These are phyloP conservation scores for Simalia tracyae DNA, from an alignment of 2,797 vertebrate genomes.

Conservation along the genomic window DNA sequence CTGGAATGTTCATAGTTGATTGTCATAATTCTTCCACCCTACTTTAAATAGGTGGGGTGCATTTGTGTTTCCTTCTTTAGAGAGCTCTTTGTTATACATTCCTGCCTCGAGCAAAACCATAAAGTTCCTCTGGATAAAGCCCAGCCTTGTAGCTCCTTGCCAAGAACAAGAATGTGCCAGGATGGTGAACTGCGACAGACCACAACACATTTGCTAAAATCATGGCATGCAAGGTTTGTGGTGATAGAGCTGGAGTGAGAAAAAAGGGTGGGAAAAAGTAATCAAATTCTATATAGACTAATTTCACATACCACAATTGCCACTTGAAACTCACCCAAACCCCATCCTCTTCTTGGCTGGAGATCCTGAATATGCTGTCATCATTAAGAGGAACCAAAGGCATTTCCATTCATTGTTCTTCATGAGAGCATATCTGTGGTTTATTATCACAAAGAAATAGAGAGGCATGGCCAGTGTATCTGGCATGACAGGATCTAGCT, in stretches of 20 bases:
- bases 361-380: slow-evolving; percentile 8
- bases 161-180: neutral
- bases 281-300: neutral
- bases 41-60: neutral
- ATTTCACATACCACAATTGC: neutral
- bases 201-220: neutral
- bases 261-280: neutral
- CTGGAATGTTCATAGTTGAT: neutral
- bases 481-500: slow-evolving; percentile 27
- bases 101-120: neutral
- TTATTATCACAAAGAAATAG: slow-evolving; percentile 5
- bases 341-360: neutral
- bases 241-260: neutral
- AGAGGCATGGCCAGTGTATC: neutral
- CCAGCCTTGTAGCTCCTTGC: neutral
- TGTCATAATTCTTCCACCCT: neutral
- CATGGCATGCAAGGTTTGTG: neutral
- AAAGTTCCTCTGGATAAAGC: neutral
- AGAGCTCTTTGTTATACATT: neutral
- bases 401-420: slow-evolving; percentile 16
- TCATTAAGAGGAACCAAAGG: slow-evolving; percentile 7
- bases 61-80: neutral
- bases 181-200: neutral
- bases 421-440: slow-evolving; percentile 3
- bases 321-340: neutral